A percentile compares a stretch with the other conserved stretches of the same genome.
phyloP scores from a whole-genome alignment of 2,888 invertebrate genomes.

The Cephus nigrinus region DNA sequence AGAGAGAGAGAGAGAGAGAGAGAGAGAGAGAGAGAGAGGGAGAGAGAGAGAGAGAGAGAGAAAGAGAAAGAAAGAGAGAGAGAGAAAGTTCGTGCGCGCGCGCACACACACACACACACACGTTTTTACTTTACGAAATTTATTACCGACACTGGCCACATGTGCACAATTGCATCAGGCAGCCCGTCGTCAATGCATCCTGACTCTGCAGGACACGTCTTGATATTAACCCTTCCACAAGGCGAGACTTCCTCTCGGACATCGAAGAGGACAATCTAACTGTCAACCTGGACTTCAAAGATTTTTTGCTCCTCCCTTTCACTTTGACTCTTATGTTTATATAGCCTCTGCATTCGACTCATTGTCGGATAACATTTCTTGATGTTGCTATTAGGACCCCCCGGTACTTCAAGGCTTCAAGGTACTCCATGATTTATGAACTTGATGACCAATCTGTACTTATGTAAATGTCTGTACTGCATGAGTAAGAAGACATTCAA shows the following conservation, averaged over 20 bases:
- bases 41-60: too few species aligned
- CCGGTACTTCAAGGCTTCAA: background rate
- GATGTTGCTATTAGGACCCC: background rate
- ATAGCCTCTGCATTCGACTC: background rate
- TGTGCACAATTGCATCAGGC: background rate
- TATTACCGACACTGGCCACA: constrained; percentile 26
- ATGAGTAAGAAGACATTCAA: background rate
- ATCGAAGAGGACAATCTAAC: background rate
- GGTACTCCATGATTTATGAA: background rate
- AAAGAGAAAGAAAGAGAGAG: background rate
- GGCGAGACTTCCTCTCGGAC: background rate
- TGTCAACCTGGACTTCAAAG: background rate
- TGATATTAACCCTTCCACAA: constrained; percentile 4
- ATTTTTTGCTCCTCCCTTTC: background rate
- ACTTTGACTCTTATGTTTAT: background rate
- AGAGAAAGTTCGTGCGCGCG: constrained; percentile 2
- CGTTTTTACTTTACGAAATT: constrained; percentile 43
- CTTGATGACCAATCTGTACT: background rate
- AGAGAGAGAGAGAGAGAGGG: too few species aligned
- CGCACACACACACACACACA: constrained; percentile 32
- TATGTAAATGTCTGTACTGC: background rate
- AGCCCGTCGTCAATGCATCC: background rate
- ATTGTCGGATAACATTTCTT: background rate
- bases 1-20: constrained; percentile 9
- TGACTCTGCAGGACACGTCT: background rate